phyloP scores from a whole-genome alignment of 2,797 vertebrate genomes.

The Gephyroberyx darwinii region DNA sequence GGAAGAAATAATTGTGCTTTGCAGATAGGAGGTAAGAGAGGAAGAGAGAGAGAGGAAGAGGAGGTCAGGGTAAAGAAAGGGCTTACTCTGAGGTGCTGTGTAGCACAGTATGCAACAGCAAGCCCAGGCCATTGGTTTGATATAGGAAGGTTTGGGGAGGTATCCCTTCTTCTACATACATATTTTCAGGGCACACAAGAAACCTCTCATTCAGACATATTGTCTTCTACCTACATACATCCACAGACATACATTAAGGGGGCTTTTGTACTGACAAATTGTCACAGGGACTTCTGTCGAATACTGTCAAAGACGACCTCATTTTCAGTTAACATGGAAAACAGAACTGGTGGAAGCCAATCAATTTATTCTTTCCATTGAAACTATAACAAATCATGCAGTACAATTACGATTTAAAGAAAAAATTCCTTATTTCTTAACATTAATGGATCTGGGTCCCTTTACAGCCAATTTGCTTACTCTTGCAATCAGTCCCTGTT shows the following conservation, averaged over 20 bases:
- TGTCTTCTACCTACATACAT: too few relatives aligned
- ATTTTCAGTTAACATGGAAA: conserved; percentile 3
- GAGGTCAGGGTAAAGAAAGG: background rate
- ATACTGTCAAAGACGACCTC: too few relatives aligned
- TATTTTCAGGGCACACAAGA: too few relatives aligned
- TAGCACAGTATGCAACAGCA: background rate
- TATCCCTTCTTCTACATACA: background rate
- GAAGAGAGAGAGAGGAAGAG: background rate
- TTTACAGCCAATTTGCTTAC: background rate
- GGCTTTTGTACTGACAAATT: too few relatives aligned
- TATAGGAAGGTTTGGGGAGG: background rate
- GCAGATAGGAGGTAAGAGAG: conserved; percentile 16
- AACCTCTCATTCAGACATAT: too few relatives aligned
- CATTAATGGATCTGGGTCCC: background rate
- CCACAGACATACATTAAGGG: too few relatives aligned
- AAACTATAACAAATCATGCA: background rate
- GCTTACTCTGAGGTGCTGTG: background rate
- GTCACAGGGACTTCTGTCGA: too few relatives aligned
- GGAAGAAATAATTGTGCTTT: conserved; percentile 18
- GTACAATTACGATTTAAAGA: background rate
- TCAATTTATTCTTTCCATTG: background rate
- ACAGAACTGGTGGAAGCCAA: background rate
- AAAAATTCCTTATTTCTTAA: too few relatives aligned
- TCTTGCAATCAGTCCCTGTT: background rate
- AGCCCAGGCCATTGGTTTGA: background rate